Base-by-base conservation (phyloP, 1,140 invertebrate genomes). In the Nasonia giraulti region DNA sequence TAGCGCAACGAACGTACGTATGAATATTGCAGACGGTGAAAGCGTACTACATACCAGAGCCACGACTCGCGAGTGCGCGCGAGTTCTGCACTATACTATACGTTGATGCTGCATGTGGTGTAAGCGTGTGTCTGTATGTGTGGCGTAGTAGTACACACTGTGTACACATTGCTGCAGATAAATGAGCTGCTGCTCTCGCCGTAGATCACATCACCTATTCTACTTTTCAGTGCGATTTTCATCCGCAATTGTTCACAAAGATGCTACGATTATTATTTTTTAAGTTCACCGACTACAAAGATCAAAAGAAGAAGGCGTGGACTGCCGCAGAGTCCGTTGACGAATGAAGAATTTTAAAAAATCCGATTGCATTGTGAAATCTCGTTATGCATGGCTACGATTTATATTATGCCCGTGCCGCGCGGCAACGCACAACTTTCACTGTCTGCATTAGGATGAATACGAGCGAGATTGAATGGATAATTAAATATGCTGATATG, bases 1-100 rank as follows among this genome's bases (percentile, higher is more conserved):
- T 85, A 85, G 44, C 71, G 75, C 80, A 69, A 69, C 69, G 66
- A 82, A 69, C 66, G 23, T 80, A 80, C 86, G 87, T 89, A 91
- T 90, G 88, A 90, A 91, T 90, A 91, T 90, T 89, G 88, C 86
- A 89, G 88, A 89, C 88, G 90, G 90, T 90, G 90, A 91, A 91
- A 91, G 90, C 90, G 90, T 90, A 90, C 90, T 87, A 89, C 90
- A 91, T 91, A 91, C 89, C 89, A 90, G 88, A 87, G 88, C 86
- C 80, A 77, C 86, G 77, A 82, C 85, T 80, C 68, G 62, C 80
- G 86, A 86, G 85, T 84, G 81, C 31, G 81, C 76, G 86, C 84
- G 85, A 55, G 83, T 77, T 33, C 33, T 62, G 31, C 31, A 50
- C 8, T 86, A 85, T 84, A 86, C 68, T 85, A 86, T 87, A 85